phyloP scores from a whole-genome alignment of 2,797 vertebrate species.

The Scolopax rusticola region DNA sequence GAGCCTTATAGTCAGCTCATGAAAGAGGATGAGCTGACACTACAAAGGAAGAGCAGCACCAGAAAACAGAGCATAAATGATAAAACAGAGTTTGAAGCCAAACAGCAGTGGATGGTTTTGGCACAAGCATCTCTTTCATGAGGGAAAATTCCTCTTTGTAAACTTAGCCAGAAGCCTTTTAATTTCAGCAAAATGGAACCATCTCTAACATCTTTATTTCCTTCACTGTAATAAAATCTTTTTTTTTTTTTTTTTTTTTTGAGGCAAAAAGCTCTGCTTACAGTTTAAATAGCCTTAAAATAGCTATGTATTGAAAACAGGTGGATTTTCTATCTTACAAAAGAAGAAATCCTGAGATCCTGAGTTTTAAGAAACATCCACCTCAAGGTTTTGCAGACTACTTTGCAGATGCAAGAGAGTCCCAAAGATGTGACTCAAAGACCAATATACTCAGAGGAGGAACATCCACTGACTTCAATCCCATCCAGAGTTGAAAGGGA shows the following conservation, averaged over 20 bases:
- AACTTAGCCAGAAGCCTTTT: conserved; percentile 53
- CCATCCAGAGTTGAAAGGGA: neutral
- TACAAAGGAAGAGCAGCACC: neutral
- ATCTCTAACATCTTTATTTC: conserved; percentile 24
- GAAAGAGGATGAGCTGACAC: conserved; percentile 24
- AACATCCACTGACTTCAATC: neutral
- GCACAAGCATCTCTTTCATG: neutral
- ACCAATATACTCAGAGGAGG: neutral
- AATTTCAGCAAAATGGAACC: conserved; percentile 18
- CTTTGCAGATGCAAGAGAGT: neutral
- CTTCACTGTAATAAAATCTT: neutral
- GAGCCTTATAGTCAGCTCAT: neutral
- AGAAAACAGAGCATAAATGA: neutral
- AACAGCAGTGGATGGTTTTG: neutral
- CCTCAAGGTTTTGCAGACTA: neutral
- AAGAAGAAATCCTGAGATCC: neutral
- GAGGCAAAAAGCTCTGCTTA: neutral
- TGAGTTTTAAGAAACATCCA: neutral
- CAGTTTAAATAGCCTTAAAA: neutral
- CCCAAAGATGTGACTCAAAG: neutral
- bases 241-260: no score
- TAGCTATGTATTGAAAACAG: neutral
- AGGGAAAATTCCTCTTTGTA: neutral
- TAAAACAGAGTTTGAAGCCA: conserved; percentile 32
- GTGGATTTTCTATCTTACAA: neutral